Evolutionary conservation across 2,797 vertebrate species (phyloP), one percentile per base, ranked within the genome.

Genomic region (Acestrorhynchus altus): DNA sequence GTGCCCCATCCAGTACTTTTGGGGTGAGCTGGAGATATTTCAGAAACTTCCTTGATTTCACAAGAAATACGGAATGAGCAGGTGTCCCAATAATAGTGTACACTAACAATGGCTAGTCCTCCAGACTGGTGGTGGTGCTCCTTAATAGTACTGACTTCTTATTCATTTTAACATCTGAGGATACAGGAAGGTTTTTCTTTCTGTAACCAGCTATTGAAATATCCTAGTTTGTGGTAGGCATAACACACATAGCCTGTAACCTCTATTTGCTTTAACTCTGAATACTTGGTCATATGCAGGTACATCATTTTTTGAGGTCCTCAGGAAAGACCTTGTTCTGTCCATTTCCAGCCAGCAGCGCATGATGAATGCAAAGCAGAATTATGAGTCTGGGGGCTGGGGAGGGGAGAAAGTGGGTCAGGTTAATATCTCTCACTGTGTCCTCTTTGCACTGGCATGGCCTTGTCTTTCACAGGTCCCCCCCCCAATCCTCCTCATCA

Each of bases 401-500:
- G 68, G 76, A 76, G 74, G 72, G 71, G 84, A 60, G 39, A 80
- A 89, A 84, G 28, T 78, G 56, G 89, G 88, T 92, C 88, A 89
- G 88, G 86, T 88, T 88, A 85, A 90, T 87, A 77, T 82, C 80
- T 69, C 83, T 82, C 20, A 9, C 81, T 76, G 82, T 81, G 86
- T 84, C 86, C 65, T 83, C 56, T 60, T 20, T 18, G 67, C 70
- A 67, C 74, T 54, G 72, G 83, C 79, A 87, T 77, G 80, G 63
- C 83, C 86, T 90, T 90, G 90, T 90, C 88, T 86, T 86, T 91
- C 89, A 90, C 85, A 83, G 86, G 87, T 89, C 84, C 88, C 89
- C 87, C 76, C 71, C 81, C 83, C 67, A 69, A 39, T 72, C 67
- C 66, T 78, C 74, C 61, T 8, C 56, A 26, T 86, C 77, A 74